Evolutionary conservation across 2,113 vertebrate genomes (phyloP).

Genomic region (Glaucomys volans): DNA sequence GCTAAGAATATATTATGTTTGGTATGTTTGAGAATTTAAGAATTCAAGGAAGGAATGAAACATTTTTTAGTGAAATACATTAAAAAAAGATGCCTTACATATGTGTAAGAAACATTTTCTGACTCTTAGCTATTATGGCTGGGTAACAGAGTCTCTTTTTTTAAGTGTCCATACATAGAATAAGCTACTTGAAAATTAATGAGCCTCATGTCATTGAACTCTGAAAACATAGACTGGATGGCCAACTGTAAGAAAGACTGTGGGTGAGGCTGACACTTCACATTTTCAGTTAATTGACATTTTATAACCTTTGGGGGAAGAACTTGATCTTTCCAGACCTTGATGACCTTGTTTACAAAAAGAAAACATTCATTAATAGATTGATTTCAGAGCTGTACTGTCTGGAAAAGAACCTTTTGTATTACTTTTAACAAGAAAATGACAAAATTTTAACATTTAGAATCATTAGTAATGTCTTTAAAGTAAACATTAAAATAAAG

Average conservation of each 20-base stretch:
- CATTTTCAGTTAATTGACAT: neutral
- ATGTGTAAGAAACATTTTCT: slow-evolving; percentile 24
- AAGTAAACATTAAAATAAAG: slow-evolving; percentile 38
- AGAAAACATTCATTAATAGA: slow-evolving; percentile 17
- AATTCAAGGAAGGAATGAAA: neutral
- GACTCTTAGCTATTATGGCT: neutral
- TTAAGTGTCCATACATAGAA: slow-evolving; percentile 16
- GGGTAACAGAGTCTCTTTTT: neutral
- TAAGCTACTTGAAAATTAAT: slow-evolving; percentile 34
- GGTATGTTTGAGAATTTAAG: neutral
- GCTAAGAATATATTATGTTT: neutral
- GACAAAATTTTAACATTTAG: slow-evolving; percentile 43
- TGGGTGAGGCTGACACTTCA: neutral
- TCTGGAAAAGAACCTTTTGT: neutral
- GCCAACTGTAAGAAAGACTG: neutral
- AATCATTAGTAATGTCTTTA: neutral
- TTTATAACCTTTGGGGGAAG: neutral
- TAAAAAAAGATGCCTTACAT: neutral
- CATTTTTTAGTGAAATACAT: neutral
- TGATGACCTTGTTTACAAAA: slow-evolving; percentile 26
- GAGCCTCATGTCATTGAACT: neutral
- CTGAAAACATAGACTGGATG: neutral
- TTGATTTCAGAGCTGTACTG: slow-evolving; percentile 21
- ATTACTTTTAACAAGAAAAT: slow-evolving; percentile 27
- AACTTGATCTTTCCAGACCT: neutral